A percentile compares a stretch with the other conserved stretches of the same genome.
Evolutionary conservation across 1,140 invertebrate genomes (phyloP).

Genomic region (Subanguina moxae): DNA sequence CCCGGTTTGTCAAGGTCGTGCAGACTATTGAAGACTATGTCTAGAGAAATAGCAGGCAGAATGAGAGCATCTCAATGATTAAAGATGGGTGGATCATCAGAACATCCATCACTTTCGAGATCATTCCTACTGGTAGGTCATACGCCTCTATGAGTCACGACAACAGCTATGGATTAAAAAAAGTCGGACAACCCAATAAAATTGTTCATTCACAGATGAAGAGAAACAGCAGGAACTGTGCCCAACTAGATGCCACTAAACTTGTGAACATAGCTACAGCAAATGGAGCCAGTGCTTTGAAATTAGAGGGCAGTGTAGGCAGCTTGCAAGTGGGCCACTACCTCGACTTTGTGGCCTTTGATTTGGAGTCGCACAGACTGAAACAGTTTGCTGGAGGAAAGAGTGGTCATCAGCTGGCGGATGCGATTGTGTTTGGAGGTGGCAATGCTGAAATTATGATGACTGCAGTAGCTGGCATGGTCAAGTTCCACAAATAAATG

Average conservation of each 20-base stretch:
- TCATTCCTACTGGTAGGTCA: no score
- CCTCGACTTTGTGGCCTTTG: conserved; percentile 41
- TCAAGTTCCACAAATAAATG: conserved; percentile 12
- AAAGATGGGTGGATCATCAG: no score
- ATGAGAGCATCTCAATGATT: no score
- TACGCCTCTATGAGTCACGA: no score
- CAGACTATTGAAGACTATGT: no score
- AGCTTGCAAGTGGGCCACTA: conserved; percentile 26
- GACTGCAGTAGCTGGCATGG: conserved; percentile 11
- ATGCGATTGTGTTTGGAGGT: conserved; percentile 46
- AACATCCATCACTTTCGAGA: no score
- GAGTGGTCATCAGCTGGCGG: conserved; percentile 29
- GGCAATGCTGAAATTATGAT: conserved; percentile 46
- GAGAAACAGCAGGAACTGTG: conserved; percentile 46
- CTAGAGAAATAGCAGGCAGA: no score
- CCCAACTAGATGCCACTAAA: conserved; percentile 40
- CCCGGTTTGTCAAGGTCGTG: no score
- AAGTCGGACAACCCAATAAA: not conserved
- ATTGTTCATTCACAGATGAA: conserved; percentile 40
- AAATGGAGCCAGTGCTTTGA: conserved; percentile 50
- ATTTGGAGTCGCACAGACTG: conserved; percentile 22
- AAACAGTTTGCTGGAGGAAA: conserved; percentile 9
- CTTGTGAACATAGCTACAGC: conserved; percentile 44
- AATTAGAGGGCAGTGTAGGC: conserved; percentile 32
- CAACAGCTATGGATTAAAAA: no score